Evolutionary conservation across 1,140 invertebrate genomes (phyloP), one percentile per base, ranked within the genome.

Genomic region (Maniola jurtina): DNA sequence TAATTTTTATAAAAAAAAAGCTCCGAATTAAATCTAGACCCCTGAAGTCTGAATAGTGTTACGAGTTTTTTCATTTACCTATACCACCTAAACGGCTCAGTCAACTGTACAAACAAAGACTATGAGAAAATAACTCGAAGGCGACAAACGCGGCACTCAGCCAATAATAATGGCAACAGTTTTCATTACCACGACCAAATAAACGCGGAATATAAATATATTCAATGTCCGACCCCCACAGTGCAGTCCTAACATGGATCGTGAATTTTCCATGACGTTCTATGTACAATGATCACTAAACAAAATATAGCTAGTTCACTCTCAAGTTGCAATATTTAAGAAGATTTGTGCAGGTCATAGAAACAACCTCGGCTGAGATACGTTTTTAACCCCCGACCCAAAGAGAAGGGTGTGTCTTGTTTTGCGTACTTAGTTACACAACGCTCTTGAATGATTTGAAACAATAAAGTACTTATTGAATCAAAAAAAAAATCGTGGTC

Each of bases 131-230:
- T 54, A 66, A 60, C 14, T 11, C 7, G 55, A 45, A 58, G 47
- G 61, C n/a, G 56, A 64, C 38, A 34, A 60, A 54, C 48, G 36
- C 64, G 77, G 75, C 77, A 69, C 5, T 2, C n/a, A 58, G 77
- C 75, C 77, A 80, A 76, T 66, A 57, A 38, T 71, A 75, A 77
- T 66, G 16, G 36, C 33, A 67, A 59, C 68, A 70, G 35, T 77
- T 70, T 69, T 65, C 64, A 57, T 61, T 56, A 40, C 50, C 61
- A 66, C 64, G 36, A 65, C 38, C 48, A 60, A 73, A 63, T 59
- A 59, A 63, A 59, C 38, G 45, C 45, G 9, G 7, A 16, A 61
- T 68, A 68, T 67, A 65, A 70, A 70, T 70, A 75, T 63, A 25
- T 52, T 16, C 48, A 52, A 25, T 52, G 14, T 25, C 48, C 48